These are phyloP conservation scores for Aegotheles bennettii DNA, from an alignment of 2,113 vertebrate species.

Conservation along the genomic window DNA sequence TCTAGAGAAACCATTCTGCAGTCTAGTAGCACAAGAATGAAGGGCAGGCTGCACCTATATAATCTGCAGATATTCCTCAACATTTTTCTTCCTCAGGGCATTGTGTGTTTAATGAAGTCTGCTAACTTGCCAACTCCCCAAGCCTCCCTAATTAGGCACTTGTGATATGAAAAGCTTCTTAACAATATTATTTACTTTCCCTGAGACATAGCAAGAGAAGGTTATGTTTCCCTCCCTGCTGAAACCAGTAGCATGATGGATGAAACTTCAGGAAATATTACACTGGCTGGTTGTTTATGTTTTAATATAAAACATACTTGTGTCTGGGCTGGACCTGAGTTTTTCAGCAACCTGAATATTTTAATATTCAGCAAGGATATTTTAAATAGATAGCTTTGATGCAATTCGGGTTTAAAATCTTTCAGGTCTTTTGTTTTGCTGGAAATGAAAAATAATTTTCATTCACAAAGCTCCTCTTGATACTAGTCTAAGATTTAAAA, in stretches of 20 bases:
- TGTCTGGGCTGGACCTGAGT: conserved; percentile 36
- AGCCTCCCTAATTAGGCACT: conserved; percentile 15
- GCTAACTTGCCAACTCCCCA: background rate
- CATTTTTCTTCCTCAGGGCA: background rate
- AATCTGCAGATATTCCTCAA: background rate
- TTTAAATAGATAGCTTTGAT: conserved; percentile 31
- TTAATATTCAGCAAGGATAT: conserved; percentile 12
- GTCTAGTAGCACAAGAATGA: background rate
- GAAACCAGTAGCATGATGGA: conserved; percentile 60
- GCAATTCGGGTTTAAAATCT: conserved; percentile 37
- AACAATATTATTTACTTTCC: conserved; percentile 46
- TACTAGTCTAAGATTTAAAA: background rate
- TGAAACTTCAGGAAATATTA: conserved; percentile 58
- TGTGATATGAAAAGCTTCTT: conserved; percentile 40
- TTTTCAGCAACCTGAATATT: conserved; percentile 43
- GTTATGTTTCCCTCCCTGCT: conserved; percentile 46
- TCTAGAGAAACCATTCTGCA: background rate
- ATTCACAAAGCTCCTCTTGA: background rate
- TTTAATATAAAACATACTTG: conserved; percentile 65
- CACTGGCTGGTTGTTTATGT: conserved; percentile 41
- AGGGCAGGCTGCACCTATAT: background rate
- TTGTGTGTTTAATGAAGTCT: background rate
- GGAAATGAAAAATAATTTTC: background rate
- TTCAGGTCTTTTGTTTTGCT: background rate
- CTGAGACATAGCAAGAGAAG: conserved; percentile 51